Evolutionary conservation across 37 sponge, comb jelly and placozoan species (phyloP).

Genomic region (Tethya wilhelma): DNA sequence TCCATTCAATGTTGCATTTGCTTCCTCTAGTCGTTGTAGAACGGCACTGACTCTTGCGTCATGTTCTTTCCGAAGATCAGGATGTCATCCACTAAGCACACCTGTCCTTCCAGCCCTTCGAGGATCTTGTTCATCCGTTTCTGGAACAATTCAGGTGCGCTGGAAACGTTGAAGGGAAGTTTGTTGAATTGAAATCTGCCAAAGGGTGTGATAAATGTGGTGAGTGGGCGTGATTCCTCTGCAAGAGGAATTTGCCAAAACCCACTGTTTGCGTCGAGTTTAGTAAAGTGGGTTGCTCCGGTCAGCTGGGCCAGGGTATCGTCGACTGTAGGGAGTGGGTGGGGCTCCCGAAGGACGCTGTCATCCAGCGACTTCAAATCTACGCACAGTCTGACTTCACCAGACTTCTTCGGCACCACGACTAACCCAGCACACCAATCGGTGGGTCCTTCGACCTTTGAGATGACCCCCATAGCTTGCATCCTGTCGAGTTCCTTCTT

Average conservation of each 20-base stretch:
- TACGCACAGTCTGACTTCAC: conserved; percentile 29
- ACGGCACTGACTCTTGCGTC: conserved; percentile 20
- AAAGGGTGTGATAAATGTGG: conserved; percentile 55
- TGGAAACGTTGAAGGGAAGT: conserved; percentile 49
- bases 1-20: conserved; percentile 39
- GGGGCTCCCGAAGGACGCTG: conserved; percentile 41
- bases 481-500: conserved; percentile 30
- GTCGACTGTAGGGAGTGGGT: conserved; percentile 61
- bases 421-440: conserved; percentile 60
- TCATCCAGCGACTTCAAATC: conserved; percentile 45
- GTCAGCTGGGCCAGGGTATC: conserved; percentile 44
- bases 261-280: conserved; percentile 53
- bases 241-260: conserved; percentile 66
- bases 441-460: conserved; percentile 32
- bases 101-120: conserved; percentile 36
- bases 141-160: conserved; percentile 64
- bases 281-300: conserved; percentile 45
- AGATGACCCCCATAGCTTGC: conserved; percentile 47
- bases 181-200: conserved; percentile 47
- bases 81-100: conserved; percentile 53
- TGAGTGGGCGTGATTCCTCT: conserved; percentile 23
- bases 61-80: conserved; percentile 48
- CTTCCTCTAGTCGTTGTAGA: conserved; percentile 25
- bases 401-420: conserved; percentile 43
- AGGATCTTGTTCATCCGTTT: conserved; percentile 35